These are phyloP conservation scores for Acrobeloides nanus DNA, from an alignment of 2,888 invertebrate species.

Conservation along the genomic window DNA sequence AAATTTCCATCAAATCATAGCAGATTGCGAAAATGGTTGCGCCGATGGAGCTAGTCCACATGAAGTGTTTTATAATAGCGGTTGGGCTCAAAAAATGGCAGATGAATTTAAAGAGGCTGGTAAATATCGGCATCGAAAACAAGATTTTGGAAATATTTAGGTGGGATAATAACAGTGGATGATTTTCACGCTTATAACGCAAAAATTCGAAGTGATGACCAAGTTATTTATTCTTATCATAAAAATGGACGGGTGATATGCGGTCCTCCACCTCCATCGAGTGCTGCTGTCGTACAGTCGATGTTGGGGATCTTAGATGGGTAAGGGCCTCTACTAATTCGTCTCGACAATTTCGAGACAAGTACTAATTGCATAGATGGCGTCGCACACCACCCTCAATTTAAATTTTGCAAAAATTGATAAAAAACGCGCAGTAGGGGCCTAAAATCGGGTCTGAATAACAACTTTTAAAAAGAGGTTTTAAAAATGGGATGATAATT, in stretches of 20 bases:
- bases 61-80: conserved; percentile 50
- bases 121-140: conserved; percentile 5
- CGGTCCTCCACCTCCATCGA: conserved; percentile 76
- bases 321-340: too few relatives aligned
- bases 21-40: conserved; percentile 12
- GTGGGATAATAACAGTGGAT: conserved; percentile 32
- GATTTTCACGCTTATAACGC: conserved; percentile 46
- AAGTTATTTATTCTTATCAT: conserved; percentile 18
- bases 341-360: too few relatives aligned
- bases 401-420: too few relatives aligned
- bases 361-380: too few relatives aligned
- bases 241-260: conserved; percentile 64
- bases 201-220: too few relatives aligned
- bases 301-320: conserved; percentile 74
- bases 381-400: too few relatives aligned
- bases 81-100: conserved; percentile 45
- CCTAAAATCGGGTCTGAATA: too few relatives aligned
- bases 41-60: conserved; percentile 42
- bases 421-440: too few relatives aligned
- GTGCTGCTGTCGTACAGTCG: conserved; percentile 72
- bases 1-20: conserved; percentile 3
- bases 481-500: too few relatives aligned
- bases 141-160: conserved; percentile 11
- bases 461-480: too few relatives aligned
- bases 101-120: conserved; percentile 43